These are phyloP conservation scores for Aphaenogaster rudis DNA, from an alignment of 1,140 invertebrate genomes.

Conservation along the genomic window DNA sequence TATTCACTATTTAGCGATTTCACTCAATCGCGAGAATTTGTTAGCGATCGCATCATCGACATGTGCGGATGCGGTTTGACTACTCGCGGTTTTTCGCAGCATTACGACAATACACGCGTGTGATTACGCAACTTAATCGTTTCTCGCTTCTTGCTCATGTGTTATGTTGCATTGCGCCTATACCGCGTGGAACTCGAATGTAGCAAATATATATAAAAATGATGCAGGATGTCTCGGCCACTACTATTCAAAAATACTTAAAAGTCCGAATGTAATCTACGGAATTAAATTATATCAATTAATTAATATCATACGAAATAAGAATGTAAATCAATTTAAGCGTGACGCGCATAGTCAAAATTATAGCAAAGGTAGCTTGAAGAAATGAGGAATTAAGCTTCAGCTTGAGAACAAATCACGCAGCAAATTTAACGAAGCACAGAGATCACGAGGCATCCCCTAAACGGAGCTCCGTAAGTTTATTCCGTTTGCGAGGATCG, in stretches of 20 bases:
- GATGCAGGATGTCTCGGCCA: background rate
- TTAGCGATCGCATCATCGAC: slow-evolving; percentile 16
- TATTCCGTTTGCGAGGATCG: slow-evolving; percentile 70
- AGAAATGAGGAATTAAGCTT: background rate
- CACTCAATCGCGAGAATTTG: slow-evolving; percentile 18
- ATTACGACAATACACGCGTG: slow-evolving; percentile 2
- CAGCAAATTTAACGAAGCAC: slow-evolving; percentile 16
- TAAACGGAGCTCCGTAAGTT: slow-evolving; percentile 67
- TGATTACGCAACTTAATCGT: slow-evolving; percentile 46
- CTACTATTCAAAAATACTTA: background rate
- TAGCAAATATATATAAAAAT: slow-evolving; percentile 10
- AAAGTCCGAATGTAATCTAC: background rate
- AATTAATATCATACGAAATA: background rate
- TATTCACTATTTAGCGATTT: slow-evolving; percentile 15
- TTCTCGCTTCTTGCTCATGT: slow-evolving; percentile 33
- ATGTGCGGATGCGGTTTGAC: slow-evolving; percentile 33
- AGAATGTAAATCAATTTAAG: slow-evolving; percentile 3
- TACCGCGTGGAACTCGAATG: background rate
- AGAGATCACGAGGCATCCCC: slow-evolving; percentile 12
- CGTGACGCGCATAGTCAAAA: background rate
- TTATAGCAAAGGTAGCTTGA: background rate
- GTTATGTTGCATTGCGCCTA: background rate
- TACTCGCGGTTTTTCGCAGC: slow-evolving; percentile 26
- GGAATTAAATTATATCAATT: background rate
- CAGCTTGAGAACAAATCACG: background rate